Evolutionary conservation across 2,113 vertebrate species (phyloP).

Genomic region (Oxygymnocypris stewartii): DNA sequence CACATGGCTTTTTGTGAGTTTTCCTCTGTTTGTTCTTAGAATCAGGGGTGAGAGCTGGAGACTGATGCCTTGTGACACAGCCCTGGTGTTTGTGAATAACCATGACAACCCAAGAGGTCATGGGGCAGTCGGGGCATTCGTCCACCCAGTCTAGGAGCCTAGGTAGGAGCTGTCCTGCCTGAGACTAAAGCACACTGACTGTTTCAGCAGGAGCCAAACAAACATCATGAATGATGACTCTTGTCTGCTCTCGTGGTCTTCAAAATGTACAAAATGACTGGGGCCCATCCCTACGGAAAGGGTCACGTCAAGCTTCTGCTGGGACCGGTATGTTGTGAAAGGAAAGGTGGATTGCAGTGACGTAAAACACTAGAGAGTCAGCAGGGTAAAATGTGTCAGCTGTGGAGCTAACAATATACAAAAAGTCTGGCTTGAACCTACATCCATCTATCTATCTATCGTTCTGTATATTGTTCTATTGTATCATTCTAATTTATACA

Average conservation of each 20-base stretch:
- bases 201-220: background rate
- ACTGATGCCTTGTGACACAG: constrained; percentile 75
- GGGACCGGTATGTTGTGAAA: constrained; percentile 78
- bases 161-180: constrained; percentile 37
- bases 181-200: constrained; percentile 5
- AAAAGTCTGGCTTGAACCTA: background rate
- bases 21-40: constrained; percentile 58
- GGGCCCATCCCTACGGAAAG: constrained; percentile 88
- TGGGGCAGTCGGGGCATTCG: constrained; percentile 78
- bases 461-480: no score
- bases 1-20: background rate
- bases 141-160: background rate
- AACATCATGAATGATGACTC: constrained; percentile 23
- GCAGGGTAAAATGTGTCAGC: constrained; percentile 29
- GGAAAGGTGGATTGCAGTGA: constrained; percentile 74
- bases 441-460: background rate
- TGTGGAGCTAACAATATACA: constrained; percentile 20
- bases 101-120: constrained; percentile 90
- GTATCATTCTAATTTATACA: background rate
- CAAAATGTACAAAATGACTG: constrained; percentile 87
- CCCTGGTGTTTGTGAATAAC: constrained; percentile 85
- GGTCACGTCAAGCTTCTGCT: constrained; percentile 89
- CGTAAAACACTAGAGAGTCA: background rate
- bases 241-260: constrained; percentile 15
- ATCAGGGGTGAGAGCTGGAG: constrained; percentile 81